phyloP scores from a whole-genome alignment of 2,888 invertebrate species.

The Pseudoips prasinana region DNA sequence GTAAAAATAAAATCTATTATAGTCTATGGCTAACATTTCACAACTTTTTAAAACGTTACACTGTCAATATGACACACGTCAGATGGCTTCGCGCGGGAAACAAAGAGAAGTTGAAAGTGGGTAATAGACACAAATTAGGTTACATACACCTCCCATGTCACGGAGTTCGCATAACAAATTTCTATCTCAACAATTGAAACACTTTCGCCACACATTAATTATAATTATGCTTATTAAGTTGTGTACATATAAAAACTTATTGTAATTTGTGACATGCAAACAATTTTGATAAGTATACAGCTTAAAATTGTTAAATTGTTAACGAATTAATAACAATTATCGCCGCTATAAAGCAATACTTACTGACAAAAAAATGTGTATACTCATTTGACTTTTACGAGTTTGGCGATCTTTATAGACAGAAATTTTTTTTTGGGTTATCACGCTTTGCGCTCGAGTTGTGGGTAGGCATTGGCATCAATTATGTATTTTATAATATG shows the following conservation, averaged over 20 bases:
- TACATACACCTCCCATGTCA: slow-evolving; percentile 36
- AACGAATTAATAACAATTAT: too few species aligned
- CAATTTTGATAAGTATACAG: too few species aligned
- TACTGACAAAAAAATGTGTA: too few species aligned
- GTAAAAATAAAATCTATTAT: slow-evolving; percentile 9
- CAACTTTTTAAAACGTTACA: slow-evolving; percentile 33
- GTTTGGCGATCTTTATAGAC: too few species aligned
- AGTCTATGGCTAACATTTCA: slow-evolving; percentile 27
- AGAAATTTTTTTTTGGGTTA: too few species aligned
- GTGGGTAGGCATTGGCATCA: too few species aligned
- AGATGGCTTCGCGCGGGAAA: slow-evolving; percentile 53
- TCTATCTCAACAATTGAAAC: slow-evolving; percentile 26
- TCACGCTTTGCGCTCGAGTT: too few species aligned
- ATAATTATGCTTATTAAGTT: slow-evolving; percentile 21
- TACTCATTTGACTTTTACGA: too few species aligned
- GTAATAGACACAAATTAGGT: slow-evolving; percentile 49
- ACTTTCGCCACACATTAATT: slow-evolving; percentile 27
- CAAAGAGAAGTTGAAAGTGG: slow-evolving; percentile 57
- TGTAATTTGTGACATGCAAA: too few species aligned
- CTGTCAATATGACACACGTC: slow-evolving; percentile 51
- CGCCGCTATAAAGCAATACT: too few species aligned
- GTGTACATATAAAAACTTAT: neutral
- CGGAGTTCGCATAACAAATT: slow-evolving; percentile 32
- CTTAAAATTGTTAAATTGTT: too few species aligned
- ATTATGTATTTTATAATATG: too few species aligned